Evolutionary conservation across 2,113 vertebrate species (phyloP).

Genomic region (Tetrax tetrax): DNA sequence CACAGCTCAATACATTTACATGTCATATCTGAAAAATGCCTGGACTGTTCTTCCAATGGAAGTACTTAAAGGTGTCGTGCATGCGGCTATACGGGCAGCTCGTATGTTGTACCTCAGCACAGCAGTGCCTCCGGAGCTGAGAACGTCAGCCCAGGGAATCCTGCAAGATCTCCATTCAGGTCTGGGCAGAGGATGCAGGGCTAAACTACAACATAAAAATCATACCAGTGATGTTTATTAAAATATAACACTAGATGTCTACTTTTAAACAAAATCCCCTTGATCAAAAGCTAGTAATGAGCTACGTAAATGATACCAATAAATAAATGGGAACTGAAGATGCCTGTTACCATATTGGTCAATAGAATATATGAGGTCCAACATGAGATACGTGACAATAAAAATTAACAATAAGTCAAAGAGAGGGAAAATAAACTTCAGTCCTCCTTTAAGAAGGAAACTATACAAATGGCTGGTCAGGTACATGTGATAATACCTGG

Average conservation of each 20-base stretch:
- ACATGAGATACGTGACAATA: neutral
- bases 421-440: neutral
- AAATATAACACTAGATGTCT: neutral
- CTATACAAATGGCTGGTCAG: neutral
- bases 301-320: neutral
- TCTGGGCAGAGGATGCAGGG: slow-evolving; percentile 93
- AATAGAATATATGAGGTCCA: neutral
- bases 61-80: slow-evolving; percentile 95
- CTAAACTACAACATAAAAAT: slow-evolving; percentile 53
- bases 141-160: slow-evolving; percentile 95
- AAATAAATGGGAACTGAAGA: neutral
- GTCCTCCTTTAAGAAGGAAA: neutral
- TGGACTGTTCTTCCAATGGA: slow-evolving; percentile 98
- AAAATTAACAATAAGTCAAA: neutral
- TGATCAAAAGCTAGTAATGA: neutral
- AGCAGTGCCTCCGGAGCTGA: slow-evolving; percentile 87
- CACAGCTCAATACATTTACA: slow-evolving; percentile 94
- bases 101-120: slow-evolving; percentile 97
- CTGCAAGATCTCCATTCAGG: slow-evolving; percentile 96
- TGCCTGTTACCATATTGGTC: neutral
- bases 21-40: slow-evolving; percentile 94
- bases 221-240: neutral
- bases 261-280: neutral
- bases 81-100: slow-evolving; percentile 94
- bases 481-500: neutral